A percentile compares a stretch with the other conserved stretches of the same genome.
These are phyloP conservation scores for Meles meles DNA, from an alignment of 2,113 vertebrate genomes.

Conservation along the genomic window DNA sequence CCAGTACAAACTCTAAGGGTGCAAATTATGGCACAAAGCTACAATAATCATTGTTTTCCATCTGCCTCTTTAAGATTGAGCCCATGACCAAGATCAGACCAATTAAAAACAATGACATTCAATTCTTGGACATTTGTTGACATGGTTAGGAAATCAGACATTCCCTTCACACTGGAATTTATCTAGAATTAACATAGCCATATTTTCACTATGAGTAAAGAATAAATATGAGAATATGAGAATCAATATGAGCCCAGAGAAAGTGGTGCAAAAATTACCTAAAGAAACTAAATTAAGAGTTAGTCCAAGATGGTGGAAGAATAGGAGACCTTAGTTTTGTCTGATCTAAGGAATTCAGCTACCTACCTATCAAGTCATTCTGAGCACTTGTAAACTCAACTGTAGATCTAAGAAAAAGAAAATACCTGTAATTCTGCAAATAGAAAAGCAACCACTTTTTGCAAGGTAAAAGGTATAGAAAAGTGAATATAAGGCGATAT, in stretches of 20 bases:
- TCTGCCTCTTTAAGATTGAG: not conserved
- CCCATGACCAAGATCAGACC: not conserved
- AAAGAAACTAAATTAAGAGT: not conserved
- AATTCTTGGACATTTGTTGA: not conserved
- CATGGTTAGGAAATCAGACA: not conserved
- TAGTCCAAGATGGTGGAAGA: too few relatives aligned
- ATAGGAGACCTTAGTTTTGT: too few relatives aligned
- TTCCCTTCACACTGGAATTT: not conserved
- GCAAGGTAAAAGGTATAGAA: too few relatives aligned
- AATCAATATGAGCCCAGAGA: not conserved
- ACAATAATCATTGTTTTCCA: not conserved
- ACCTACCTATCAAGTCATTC: too few relatives aligned
- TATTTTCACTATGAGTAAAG: not conserved
- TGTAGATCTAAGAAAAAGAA: too few relatives aligned
- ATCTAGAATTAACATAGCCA: not conserved
- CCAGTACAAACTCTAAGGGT: not conserved
- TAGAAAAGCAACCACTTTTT: too few relatives aligned
- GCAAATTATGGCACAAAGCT: not conserved
- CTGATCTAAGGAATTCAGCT: too few relatives aligned
- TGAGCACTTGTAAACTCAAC: too few relatives aligned
- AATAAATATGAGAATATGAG: not conserved
- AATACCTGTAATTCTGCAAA: too few relatives aligned
- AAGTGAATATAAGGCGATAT: too few relatives aligned
- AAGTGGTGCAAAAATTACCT: not conserved
- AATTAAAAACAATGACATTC: not conserved